A percentile compares a stretch with the other conserved stretches of the same genome.
Evolutionary conservation across 2,797 vertebrate genomes (phyloP).

Genomic region (Poeciliopsis infans): DNA sequence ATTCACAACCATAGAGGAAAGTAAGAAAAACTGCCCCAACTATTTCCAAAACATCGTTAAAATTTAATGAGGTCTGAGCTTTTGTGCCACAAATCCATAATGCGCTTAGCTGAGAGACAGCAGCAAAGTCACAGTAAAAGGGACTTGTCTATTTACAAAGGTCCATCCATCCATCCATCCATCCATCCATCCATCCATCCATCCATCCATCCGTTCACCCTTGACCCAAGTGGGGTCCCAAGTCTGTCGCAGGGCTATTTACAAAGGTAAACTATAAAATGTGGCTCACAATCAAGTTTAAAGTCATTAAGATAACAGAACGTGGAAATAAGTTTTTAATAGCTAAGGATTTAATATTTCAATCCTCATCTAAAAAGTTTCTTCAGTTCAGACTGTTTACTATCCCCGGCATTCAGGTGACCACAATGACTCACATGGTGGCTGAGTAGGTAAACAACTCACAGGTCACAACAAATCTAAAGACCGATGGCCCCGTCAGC

Average conservation of each 20-base stretch:
- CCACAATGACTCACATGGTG: not conserved
- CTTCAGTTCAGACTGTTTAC: conserved; percentile 2
- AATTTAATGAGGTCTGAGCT: conserved; percentile 52
- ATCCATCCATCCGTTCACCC: too few species aligned
- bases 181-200: too few species aligned
- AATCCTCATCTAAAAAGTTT: conserved; percentile 4
- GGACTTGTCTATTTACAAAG: not conserved
- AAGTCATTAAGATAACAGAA: not conserved
- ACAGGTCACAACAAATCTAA: not conserved
- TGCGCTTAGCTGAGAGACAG: conserved; percentile 44
- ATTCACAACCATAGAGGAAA: conserved; percentile 30
- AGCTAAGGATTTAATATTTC: not conserved
- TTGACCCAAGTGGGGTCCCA: too few species aligned
- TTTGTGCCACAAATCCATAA: conserved; percentile 25
- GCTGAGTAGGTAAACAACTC: conserved; percentile 9
- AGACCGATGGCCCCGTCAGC: not conserved
- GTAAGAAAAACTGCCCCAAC: conserved; percentile 36
- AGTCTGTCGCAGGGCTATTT: not conserved
- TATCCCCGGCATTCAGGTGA: not conserved
- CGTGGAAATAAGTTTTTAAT: not conserved
- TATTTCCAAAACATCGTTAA: conserved; percentile 35
- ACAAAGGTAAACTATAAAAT: not conserved
- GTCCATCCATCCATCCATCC: not conserved
- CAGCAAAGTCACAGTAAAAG: conserved; percentile 22
- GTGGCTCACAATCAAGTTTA: not conserved